Conservation (phyloP, 2,113 vertebrate genomes). For the Odontophorus gujanensis region DNA sequence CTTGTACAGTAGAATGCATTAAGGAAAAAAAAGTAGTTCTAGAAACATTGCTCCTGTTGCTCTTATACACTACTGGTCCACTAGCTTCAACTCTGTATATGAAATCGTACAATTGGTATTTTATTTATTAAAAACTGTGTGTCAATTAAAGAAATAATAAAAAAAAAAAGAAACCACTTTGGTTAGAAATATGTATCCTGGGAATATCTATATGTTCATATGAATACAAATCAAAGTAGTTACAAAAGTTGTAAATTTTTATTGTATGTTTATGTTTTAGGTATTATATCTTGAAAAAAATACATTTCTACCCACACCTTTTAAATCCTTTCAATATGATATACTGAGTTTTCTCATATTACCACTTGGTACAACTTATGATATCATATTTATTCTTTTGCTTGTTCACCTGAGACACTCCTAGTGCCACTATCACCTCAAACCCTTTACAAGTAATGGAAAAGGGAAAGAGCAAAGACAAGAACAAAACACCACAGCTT, state of each 20-base stretch:
- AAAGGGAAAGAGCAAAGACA: constrained; percentile 48
- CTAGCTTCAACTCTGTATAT: neutral
- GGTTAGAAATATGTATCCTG: neutral
- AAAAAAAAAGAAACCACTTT: neutral
- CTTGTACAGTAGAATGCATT: no score
- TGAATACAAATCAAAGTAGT: neutral
- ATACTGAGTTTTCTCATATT: neutral
- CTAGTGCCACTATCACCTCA: constrained; percentile 6
- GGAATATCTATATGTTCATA: neutral
- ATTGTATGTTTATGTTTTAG: neutral
- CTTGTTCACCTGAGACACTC: constrained; percentile 22
- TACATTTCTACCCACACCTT: neutral
- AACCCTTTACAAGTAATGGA: constrained; percentile 14
- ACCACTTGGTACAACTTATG: neutral
- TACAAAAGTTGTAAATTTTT: neutral
- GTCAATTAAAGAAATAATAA: neutral
- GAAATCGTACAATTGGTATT: neutral
- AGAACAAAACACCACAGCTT: constrained; percentile 51
- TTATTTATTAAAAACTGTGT: neutral
- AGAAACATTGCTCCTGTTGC: no score
- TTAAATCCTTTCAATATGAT: neutral
- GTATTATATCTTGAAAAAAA: neutral
- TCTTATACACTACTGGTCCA: no score
- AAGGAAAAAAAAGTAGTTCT: no score
- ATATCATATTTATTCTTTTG: neutral